These are phyloP conservation scores for Smittia sp. DNA, from an alignment of 2,888 invertebrate species.

Conservation along the genomic window DNA sequence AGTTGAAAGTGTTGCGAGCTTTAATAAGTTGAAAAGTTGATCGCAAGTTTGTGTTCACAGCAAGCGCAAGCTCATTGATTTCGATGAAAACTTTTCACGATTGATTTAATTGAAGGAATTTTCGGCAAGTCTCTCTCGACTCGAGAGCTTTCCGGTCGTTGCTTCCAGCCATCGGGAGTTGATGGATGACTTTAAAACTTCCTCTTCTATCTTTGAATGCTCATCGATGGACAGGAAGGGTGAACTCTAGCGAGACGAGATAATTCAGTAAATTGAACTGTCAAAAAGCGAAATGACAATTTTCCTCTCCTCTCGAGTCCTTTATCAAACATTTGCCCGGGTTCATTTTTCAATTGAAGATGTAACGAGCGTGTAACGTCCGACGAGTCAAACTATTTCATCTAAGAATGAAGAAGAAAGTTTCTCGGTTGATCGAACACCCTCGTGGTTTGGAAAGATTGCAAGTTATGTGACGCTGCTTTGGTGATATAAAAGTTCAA, in stretches of 20 bases:
- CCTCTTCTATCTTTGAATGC: background rate
- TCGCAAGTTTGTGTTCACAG: background rate
- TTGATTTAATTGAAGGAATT: no score
- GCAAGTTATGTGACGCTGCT: no score
- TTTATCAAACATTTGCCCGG: background rate
- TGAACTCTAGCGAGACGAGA: background rate
- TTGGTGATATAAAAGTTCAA: background rate
- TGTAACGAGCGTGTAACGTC: background rate
- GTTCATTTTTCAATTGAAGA: conserved; percentile 22
- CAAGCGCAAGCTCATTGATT: no score
- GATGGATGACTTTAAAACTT: no score
- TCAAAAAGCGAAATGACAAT: conserved; percentile 13
- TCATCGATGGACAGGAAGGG: background rate
- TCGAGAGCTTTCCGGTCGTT: no score
- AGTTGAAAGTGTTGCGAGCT: conserved; percentile 4
- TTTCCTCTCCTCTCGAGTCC: background rate
- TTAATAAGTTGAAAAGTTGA: conserved; percentile 2
- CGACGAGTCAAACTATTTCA: background rate
- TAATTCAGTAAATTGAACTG: conserved; percentile 27
- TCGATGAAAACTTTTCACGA: no score
- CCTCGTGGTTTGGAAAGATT: background rate
- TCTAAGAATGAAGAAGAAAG: background rate
- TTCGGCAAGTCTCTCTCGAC: no score
- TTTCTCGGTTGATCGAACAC: conserved; percentile 4
- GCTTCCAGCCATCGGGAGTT: no score